Base-by-base conservation (phyloP, 2,113 vertebrate species). In the Oreocharis arfaki region DNA sequence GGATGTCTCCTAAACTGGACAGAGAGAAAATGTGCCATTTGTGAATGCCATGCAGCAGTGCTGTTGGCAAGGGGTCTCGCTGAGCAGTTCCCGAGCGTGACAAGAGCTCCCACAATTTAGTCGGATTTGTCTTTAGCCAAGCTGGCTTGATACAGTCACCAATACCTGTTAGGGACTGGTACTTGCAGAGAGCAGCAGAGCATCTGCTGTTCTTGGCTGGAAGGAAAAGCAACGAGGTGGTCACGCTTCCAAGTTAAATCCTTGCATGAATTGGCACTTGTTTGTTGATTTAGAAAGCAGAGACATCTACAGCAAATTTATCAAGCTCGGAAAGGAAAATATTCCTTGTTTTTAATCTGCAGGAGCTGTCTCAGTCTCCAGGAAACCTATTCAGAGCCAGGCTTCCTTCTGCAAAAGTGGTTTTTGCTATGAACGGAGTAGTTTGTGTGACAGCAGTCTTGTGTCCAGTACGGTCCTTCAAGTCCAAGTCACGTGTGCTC, bases 191-290 rank as follows among this genome's bases (percentile, higher is more conserved):
- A 83, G 85, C 70, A 41, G 65, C 3, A 8, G 20, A 86, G 71
- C 92, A 89, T 89, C 83, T 94, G 90, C 67, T 74, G 30, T 63
- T 95, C 86, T 86, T 84, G 79, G 55, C 94, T 92, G 86, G 10
- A 70, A 73, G 88, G 33, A 93, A 78, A 80, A 59, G 46, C 84
- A 61, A 13, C 2, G 26, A 80, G 57, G 8, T 80, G 85, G 50
- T 76, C 49, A 71, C 6, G 19, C 50, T 90, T 84, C 79, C 90
- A 70, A 67, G 75, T 63, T 65, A 83, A 91, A 86, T 70, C 39
- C 39, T 74, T 32, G 55, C 64, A 16, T 49, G 65, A 15, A 73
- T 28, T 91, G 87, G 47, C 52, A 53, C 37, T 64, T 32, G 23
- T 47, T 74, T 86, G 39, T 93, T 65, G 75, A 82, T 93, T 94